Percentiles rank a stretch among this genome's conserved stretches.
Evolutionary conservation across 2,888 invertebrate species (phyloP).

Genomic region (Atrina japonica): DNA sequence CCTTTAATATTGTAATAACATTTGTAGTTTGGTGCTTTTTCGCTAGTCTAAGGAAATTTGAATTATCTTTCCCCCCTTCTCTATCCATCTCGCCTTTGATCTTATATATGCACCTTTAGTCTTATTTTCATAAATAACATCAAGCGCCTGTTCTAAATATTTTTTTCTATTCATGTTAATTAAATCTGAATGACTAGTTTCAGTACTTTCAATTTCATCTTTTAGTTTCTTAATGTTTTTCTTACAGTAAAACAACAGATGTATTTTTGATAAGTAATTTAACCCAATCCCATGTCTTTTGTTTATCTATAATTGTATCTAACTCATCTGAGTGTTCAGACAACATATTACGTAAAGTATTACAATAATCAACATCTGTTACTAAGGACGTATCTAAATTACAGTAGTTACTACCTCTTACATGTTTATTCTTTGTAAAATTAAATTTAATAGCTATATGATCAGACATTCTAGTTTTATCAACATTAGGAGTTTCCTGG

Average conservation of each 20-base stretch:
- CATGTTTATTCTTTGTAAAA: neutral
- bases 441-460: neutral
- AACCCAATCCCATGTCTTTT: neutral
- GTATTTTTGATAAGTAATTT: neutral
- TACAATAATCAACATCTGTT: neutral
- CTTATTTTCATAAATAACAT: neutral
- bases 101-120: no score
- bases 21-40: no score
- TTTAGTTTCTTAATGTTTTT: no score
- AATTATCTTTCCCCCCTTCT: no score
- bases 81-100: no score
- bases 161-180: neutral
- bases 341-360: constrained; percentile 2
- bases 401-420: neutral
- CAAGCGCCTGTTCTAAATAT: constrained; percentile 2
- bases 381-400: no score
- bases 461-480: constrained; percentile 1
- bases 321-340: constrained; percentile 1
- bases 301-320: neutral
- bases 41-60: no score
- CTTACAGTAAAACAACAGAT: no score
- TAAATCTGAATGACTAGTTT: constrained; percentile 1
- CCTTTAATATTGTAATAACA: no score
- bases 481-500: constrained; percentile 1
- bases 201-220: constrained; percentile 2